Percentiles rank a stretch among this genome's conserved stretches.
These are phyloP conservation scores for Brachionus rubens DNA, from an alignment of 1,140 invertebrate species.

Conservation along the genomic window DNA sequence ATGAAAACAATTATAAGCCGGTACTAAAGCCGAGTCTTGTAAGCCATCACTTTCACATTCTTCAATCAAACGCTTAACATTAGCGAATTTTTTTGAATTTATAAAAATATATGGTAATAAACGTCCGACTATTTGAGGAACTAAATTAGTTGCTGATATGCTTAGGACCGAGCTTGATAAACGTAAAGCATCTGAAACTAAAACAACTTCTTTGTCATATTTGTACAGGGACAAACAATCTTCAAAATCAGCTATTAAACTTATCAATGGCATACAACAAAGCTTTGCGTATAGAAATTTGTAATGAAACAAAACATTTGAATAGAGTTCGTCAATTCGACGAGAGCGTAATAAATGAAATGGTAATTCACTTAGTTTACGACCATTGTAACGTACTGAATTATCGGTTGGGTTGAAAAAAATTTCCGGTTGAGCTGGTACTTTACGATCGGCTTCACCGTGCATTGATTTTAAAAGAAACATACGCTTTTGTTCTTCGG, in stretches of 20 bases:
- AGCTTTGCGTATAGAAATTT: slow-evolving; percentile 94
- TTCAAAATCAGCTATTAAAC: slow-evolving; percentile 89
- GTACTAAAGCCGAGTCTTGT: slow-evolving; percentile 80
- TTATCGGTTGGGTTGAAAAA: slow-evolving; percentile 83
- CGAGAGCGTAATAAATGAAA: slow-evolving; percentile 85
- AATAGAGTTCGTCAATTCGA: slow-evolving; percentile 85
- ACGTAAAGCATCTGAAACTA: slow-evolving; percentile 88
- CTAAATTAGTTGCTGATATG: slow-evolving; percentile 89
- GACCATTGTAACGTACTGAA: slow-evolving; percentile 64
- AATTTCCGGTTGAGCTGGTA: slow-evolving; percentile 87
- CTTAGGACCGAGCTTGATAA: slow-evolving; percentile 72
- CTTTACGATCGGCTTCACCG: slow-evolving; percentile 88
- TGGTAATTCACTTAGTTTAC: slow-evolving; percentile 73
- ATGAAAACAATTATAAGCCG: slow-evolving; percentile 88
- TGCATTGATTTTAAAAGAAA: slow-evolving; percentile 71
- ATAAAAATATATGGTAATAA: slow-evolving; percentile 69
- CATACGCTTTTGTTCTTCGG: slow-evolving; percentile 77
- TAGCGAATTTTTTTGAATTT: slow-evolving; percentile 77
- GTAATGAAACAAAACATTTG: slow-evolving; percentile 92
- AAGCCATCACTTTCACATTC: slow-evolving; percentile 81
- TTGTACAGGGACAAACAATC: slow-evolving; percentile 81
- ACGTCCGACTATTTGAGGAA: slow-evolving; percentile 85
- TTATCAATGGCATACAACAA: slow-evolving; percentile 84
- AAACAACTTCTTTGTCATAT: slow-evolving; percentile 78
- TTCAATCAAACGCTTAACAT: slow-evolving; percentile 77